A percentile compares a stretch with the other conserved stretches of the same genome.
phyloP scores from a whole-genome alignment of 2,113 vertebrate species.

The Acanthisitta chloris region DNA sequence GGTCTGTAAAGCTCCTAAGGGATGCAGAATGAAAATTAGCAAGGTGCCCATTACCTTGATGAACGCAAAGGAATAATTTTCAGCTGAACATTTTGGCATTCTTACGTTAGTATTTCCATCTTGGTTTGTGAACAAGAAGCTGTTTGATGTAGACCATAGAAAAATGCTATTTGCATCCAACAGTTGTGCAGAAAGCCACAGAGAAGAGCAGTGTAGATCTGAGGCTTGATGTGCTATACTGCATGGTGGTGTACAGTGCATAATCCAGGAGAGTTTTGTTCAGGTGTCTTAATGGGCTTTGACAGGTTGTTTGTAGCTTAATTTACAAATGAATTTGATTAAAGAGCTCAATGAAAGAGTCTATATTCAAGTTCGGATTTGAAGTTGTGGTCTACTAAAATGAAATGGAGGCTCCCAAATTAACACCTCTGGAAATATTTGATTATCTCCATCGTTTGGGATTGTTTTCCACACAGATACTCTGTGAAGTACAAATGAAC shows the following conservation, averaged over 20 bases:
- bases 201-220: not conserved
- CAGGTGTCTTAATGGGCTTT: not conserved
- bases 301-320: slow-evolving; percentile 1
- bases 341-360: slow-evolving; percentile 2
- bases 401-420: not conserved
- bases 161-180: not conserved
- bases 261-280: not conserved
- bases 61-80: not conserved
- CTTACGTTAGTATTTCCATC: not conserved
- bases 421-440: not conserved
- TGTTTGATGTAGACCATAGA: not conserved
- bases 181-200: not conserved
- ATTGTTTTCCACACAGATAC: not conserved
- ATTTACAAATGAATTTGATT: slow-evolving; percentile 10
- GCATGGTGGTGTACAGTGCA: not conserved
- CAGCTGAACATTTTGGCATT: not conserved
- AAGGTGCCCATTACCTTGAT: not conserved
- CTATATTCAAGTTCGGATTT: not conserved
- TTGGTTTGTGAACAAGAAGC: not conserved
- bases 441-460: not conserved
- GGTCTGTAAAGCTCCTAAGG: not conserved
- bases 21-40: not conserved
- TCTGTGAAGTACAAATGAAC: not conserved
- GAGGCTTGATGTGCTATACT: not conserved
- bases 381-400: not conserved